Base-by-base conservation (phyloP, 2,888 invertebrate genomes). In the Drosophila anomelani region DNA sequence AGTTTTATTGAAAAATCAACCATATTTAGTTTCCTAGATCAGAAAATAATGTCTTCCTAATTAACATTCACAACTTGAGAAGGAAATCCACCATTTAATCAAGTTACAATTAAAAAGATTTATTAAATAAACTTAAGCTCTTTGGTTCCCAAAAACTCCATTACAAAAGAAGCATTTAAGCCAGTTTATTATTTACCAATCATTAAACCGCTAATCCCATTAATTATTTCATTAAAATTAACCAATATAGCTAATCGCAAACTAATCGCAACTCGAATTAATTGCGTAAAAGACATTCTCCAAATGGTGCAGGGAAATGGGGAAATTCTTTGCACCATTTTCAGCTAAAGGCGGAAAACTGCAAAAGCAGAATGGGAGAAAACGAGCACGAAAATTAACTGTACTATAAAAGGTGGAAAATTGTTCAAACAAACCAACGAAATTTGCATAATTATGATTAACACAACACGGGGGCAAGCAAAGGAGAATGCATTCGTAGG, bases 371-470 rank as follows among this genome's bases (percentile, higher is more conserved):
- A 34, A 34, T 34, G 44, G 43, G 43, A 56, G 68, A 44, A 73
- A 73, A 73, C 80, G 68, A 85, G 84, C 84, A 80, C 81, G 77
- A 85, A 87, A 84, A 86, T 88, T 88, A 89, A 87, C 88, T 83
- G 81, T 83, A 82, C 84, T 87, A 87, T 89, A 89, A 89, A 89
- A 89, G 90, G 88, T 89, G 90, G 88, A 89, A 89, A 89, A 89
- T 88, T 88, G 88, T 87, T 88, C 80, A 87, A 88, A 89, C 88
- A 89, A 73, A 88, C 86, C 82, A 79, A 81, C 80, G 67, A 74
- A 79, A 90, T 90, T 90, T 86, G 80, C 90, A 90, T 90, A 90
- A 90, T 90, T 90, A 89, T 90, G 89, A 90, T 90, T 90, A 89
- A 89, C 88, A 80, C 80, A 75, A 57, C 34, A 4, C 26, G 26